These are phyloP conservation scores for Alethe diademata DNA, from an alignment of 2,113 vertebrate genomes.

Conservation along the genomic window DNA sequence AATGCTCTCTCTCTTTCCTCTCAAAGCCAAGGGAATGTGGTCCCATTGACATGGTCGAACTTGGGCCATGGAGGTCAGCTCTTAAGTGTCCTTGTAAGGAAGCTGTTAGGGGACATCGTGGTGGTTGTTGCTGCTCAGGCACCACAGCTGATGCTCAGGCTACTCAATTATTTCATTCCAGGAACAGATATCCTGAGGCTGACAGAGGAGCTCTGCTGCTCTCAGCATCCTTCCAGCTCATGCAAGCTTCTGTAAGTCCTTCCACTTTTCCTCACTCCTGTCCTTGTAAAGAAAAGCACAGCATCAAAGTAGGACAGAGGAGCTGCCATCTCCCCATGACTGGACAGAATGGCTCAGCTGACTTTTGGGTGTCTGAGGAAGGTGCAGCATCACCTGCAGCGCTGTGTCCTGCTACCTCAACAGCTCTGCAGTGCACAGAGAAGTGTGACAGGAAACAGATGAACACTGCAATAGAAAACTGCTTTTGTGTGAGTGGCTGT, in stretches of 20 bases:
- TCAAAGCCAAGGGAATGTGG: background rate
- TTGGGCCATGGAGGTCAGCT: background rate
- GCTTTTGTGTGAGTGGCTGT: background rate
- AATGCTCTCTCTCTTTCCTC: background rate
- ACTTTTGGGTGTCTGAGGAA: background rate
- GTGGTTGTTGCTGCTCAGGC: background rate
- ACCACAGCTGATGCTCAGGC: accelerated
- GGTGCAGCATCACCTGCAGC: background rate
- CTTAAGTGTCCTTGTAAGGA: background rate
- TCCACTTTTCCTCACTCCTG: background rate
- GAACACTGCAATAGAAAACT: background rate
- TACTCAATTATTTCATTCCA: background rate
- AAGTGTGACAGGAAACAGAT: background rate
- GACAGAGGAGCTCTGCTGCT: background rate
- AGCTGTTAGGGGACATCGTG: background rate
- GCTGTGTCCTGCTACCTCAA: background rate
- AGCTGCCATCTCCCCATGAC: background rate
- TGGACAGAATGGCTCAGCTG: background rate
- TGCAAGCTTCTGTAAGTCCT: background rate
- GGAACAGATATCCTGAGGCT: accelerated
- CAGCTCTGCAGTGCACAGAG: background rate
- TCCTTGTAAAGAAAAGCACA: background rate
- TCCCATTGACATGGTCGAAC: background rate
- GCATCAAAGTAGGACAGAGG: background rate
- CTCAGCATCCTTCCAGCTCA: background rate